Base-by-base conservation (phyloP, 2,113 vertebrate species). In the Sebastes schlegelii region DNA sequence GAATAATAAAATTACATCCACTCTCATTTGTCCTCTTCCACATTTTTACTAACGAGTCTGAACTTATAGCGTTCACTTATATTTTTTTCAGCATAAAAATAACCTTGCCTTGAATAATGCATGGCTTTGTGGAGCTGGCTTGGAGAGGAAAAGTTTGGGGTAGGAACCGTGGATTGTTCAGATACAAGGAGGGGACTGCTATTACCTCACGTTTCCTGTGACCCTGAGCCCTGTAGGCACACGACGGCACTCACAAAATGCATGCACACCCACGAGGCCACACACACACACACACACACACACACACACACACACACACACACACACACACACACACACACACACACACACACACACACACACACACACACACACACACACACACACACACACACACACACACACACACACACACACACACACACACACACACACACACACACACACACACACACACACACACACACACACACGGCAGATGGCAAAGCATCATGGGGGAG, bases 401-500 rank as follows among this genome's bases (percentile, higher is more conserved):
- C 70, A 67, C 5, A 75, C 51, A 66, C 14, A 63, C 57, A 62
- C 54, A 80, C 73, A 87, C 40, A 84, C 81, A 86, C 80, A 90
- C 77, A 89, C 73, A 67, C 72, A 74, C 72, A 74, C 23, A 48
- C 16, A 69, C 13, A 69, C 55, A 52, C 68, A 49, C 55, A 65
- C 58, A 66, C 64, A 71, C 57, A 54, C 57, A 83, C 65, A 73
- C 74, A 73, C 70, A 67, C 5, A 75, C 51, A 66, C 14, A 63
- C 57, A 62, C 54, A 80, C 73, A 87, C 40, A 84, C 81, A 86
- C 80, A 90, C 77, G 84, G 79, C 93, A 94, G 92, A 94, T 94
- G 92, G 93, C 88, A 89, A 88, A 91, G 85, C 93, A 94, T 94
- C 93, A 92, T 91, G 93, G 93, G 93, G 92, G 89, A 91, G 91